Base-by-base conservation (phyloP, 2,888 invertebrate species). In the Rhorus exstirpatorius region DNA sequence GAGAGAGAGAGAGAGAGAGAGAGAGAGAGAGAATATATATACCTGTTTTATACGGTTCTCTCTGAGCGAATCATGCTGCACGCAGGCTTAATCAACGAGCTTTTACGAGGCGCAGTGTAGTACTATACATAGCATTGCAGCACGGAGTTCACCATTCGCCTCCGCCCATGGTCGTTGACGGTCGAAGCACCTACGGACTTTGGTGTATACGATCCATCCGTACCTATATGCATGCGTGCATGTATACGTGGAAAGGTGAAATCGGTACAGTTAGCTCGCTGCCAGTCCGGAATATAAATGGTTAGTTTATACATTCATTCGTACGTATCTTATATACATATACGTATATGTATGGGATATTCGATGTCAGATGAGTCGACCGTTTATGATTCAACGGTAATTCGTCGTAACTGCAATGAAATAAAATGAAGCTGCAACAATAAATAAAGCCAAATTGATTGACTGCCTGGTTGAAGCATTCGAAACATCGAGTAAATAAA, bases 71-170 rank as follows among this genome's bases (percentile, higher is more conserved):
- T 71, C 74, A 46, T 24, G 63, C 63, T 35, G 49, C 75, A 79
- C 83, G 80, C 81, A 81, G 78, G 83, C 80, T 83, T 81, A 83
- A 83, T 84, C 83, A 84, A 83, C 78, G 80, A 78, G 84, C 83
- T 83, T 84, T 84, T 83, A 84, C 77, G 83, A 81, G 78, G 63
- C 61, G 46, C 78, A 63, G 71, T 72, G 51, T 53, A 75, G 53
- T 55, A 21, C 26, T 60, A 19, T 55, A 65, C 51, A 75, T 65
- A 61, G 26, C 63, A 26, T 44, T 65, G 74, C 53, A 53, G 31
- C 68, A 41, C 49, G 19, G 17, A 41, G 26, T 41, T 17, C 38
- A 6, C 31, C 70, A 17, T 61, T 53, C 14, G 21, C 26, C 21
- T 17, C 41, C 63, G 12, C 53, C 67, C 44, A 17, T 51, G 38